Evolutionary conservation across 2,797 vertebrate species (phyloP), one percentile per base, ranked within the genome.

Genomic region (Microtus agrestis): DNA sequence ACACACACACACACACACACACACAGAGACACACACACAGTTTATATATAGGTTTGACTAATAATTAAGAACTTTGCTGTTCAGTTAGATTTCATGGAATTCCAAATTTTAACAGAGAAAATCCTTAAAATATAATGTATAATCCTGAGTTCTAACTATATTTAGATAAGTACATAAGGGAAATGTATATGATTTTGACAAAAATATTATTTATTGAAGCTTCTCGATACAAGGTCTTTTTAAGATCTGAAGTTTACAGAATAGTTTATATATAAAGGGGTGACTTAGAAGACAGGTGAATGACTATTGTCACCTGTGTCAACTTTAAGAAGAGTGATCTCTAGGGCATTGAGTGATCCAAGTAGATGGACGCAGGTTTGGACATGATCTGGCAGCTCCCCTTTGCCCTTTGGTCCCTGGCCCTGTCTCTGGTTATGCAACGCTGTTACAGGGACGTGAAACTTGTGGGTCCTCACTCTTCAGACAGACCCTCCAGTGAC

Each of bases 141-240:
- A 15, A 29, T 73, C n/a, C n/a, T 10, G n/a, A 37, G n/a, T 77
- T 17, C 76, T 51, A 77, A 77, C 43, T 31, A 34, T 78, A 77
- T 48, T 77, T 77, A 51, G 76, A 21, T 51, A 51, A 51, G 8
- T 78, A 34, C 29, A 78, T 51, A 78, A 78, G 46, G 8, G 76
- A 51, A 78, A 74, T 14, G 27, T 37, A 43, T 74, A 25, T 74
- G 74, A 77, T 48, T 90, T 77, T 87, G 31, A 73, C 54, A 79
- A 94, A 92, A 81, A 63, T 76, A 46, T n/a, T 92, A 51, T 29
- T 73, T 92, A 85, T 34, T 91, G 17, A 94, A 86, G 90, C 96
- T 3, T 74, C 59, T 0, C 69, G 27, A 82, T 11, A 46, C 40
- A 46, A 31, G 19, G 31, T 65, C 43, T 67, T 87, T 56, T 84